These are phyloP conservation scores for Bufo gargarizans DNA, from an alignment of 2,113 vertebrate genomes.

Conservation along the genomic window DNA sequence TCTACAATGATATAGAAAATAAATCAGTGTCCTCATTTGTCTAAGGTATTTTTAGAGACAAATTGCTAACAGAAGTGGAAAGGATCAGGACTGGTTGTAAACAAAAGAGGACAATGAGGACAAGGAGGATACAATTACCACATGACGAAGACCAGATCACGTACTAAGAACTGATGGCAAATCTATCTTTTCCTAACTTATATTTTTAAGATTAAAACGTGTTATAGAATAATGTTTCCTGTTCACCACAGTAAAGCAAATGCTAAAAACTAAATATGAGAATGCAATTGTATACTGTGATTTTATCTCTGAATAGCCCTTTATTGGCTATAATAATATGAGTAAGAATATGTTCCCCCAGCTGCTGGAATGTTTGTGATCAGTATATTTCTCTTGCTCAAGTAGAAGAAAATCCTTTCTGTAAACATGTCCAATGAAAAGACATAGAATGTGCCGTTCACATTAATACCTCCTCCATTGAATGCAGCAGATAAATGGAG, in stretches of 20 bases:
- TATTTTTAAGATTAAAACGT: not conserved
- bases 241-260: not conserved
- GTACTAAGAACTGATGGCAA: conserved; percentile 14
- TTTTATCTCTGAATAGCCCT: not conserved
- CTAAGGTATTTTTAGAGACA: conserved; percentile 11
- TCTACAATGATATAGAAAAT: conserved; percentile 25
- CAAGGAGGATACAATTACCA: conserved; percentile 31
- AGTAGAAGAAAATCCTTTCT: conserved; percentile 30
- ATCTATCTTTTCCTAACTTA: conserved; percentile 6
- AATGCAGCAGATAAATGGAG: conserved; percentile 19
- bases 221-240: not conserved
- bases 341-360: not conserved
- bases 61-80: conserved; percentile 45
- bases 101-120: conserved; percentile 48
- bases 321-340: not conserved
- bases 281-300: not conserved
- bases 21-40: conserved; percentile 27
- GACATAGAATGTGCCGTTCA: conserved; percentile 15
- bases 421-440: conserved; percentile 46
- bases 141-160: conserved; percentile 40
- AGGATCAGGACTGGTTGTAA: conserved; percentile 36
- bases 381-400: conserved; percentile 2
- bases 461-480: conserved; percentile 1
- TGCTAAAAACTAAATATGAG: not conserved
- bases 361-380: conserved; percentile 28